Base-by-base conservation (phyloP, 1,140 invertebrate genomes). In the Teleogryllus occipitalis region DNA sequence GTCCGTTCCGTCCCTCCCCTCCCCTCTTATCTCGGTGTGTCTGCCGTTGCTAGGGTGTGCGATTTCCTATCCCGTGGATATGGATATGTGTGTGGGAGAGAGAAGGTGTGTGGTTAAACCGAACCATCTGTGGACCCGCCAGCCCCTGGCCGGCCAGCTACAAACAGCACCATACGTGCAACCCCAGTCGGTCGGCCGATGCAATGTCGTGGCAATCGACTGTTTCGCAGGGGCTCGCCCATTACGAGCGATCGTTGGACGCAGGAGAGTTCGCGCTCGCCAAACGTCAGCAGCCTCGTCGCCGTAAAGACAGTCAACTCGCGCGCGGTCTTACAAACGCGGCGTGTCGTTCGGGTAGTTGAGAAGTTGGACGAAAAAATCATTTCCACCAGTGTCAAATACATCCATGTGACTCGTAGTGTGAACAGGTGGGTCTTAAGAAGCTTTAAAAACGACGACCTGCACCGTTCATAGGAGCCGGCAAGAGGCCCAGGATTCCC, bases 31-130 rank as follows among this genome's bases (percentile, higher is more conserved):
- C 54, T 65, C 18, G 18, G 10, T 65, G 54, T 18, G 54, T 65
- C 54, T 65, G 54, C 54, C 54, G 10, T 18, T 65, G 54, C 54
- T 65, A 65, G 54, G 54, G 54, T 65, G 54, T 65, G 54, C 54
- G 54, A 65, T 65, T 65, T 65, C 54, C 54, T 65, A 65, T 65
- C 54, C 54, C 54, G 54, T 65, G 54, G 54, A 65, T 65, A 65
- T 65, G 54, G 54, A 65, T 65, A 65, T 65, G 54, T 65, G 54
- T 65, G 54, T 65, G 54, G 54, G 18, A 65, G 54, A 18, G 54
- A 65, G 54, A 65, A 65, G 54, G 54, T 65, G 54, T 65, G 54
- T 65, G 54, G 54, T 65, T 65, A 65, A 65, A 65, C 54, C 18
- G 54, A 65, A 65, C 54, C 54, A 65, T 65, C 54, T 65, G 54